Conservation (phyloP, 1,140 invertebrate genomes). For the Periplaneta americana region DNA sequence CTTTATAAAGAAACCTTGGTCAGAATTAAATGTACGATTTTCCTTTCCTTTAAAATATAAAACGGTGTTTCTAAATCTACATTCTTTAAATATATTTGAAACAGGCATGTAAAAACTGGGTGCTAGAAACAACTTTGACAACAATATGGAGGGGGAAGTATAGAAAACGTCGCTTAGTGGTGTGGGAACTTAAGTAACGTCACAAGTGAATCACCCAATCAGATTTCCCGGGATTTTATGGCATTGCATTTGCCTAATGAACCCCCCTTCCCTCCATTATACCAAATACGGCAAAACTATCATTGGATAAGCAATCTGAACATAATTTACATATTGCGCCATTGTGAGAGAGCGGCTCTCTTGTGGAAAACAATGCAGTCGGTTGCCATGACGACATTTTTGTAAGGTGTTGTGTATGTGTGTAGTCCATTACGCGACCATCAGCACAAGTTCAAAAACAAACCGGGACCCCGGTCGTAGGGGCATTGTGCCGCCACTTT, state of each 20-base stretch:
- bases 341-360: not conserved
- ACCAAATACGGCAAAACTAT: not conserved
- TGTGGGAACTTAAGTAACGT: too few species aligned
- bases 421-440: not conserved
- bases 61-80: too few species aligned
- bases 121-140: too few species aligned
- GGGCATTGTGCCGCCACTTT: not conserved
- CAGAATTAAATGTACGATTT: too few species aligned
- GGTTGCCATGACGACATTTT: not conserved
- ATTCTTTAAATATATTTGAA: too few species aligned
- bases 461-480: too few species aligned
- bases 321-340: not conserved
- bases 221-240: not conserved
- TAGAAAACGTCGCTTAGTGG: too few species aligned
- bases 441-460: not conserved
- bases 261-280: too few species aligned
- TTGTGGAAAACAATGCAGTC: not conserved
- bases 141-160: too few species aligned
- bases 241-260: not conserved
- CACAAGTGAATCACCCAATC: not conserved
- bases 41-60: too few species aligned
- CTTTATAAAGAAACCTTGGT: too few species aligned
- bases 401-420: not conserved
- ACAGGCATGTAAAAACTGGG: too few species aligned
- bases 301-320: not conserved